phyloP scores from a whole-genome alignment of 2,888 invertebrate genomes.

The Abrostola triplasia region DNA sequence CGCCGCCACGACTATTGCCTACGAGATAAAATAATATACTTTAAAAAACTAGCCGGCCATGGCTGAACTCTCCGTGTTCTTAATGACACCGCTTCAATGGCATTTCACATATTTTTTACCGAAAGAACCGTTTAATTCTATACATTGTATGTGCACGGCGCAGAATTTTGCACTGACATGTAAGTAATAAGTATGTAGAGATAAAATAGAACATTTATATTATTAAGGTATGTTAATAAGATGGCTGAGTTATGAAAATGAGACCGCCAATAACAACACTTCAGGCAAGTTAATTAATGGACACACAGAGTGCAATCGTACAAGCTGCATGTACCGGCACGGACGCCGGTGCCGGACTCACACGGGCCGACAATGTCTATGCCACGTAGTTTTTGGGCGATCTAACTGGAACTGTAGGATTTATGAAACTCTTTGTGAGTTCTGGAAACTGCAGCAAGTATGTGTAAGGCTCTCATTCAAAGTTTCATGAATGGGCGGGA shows the following conservation, averaged over 20 bases:
- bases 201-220: too few species aligned
- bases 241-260: constrained; percentile 12
- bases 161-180: constrained; percentile 15
- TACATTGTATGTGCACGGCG: constrained; percentile 13
- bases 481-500: constrained; percentile 26
- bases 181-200: neutral
- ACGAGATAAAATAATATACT: constrained; percentile 63
- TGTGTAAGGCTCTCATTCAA: constrained; percentile 24
- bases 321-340: neutral
- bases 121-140: constrained; percentile 23
- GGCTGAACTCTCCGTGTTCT: constrained; percentile 23
- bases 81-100: constrained; percentile 37
- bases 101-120: constrained; percentile 45
- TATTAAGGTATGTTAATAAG: constrained; percentile 1
- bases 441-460: constrained; percentile 19
- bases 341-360: constrained; percentile 3
- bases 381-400: constrained; percentile 18
- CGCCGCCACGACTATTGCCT: constrained; percentile 62
- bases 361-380: constrained; percentile 11
- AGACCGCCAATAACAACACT: constrained; percentile 22
- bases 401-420: constrained; percentile 16
- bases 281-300: neutral
- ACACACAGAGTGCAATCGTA: neutral
- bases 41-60: constrained; percentile 38
- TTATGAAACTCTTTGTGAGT: constrained; percentile 20